A percentile compares a stretch with the other conserved stretches of the same genome.
These are phyloP conservation scores for Xanthia icteritia DNA, from an alignment of 2,888 invertebrate genomes.

Conservation along the genomic window DNA sequence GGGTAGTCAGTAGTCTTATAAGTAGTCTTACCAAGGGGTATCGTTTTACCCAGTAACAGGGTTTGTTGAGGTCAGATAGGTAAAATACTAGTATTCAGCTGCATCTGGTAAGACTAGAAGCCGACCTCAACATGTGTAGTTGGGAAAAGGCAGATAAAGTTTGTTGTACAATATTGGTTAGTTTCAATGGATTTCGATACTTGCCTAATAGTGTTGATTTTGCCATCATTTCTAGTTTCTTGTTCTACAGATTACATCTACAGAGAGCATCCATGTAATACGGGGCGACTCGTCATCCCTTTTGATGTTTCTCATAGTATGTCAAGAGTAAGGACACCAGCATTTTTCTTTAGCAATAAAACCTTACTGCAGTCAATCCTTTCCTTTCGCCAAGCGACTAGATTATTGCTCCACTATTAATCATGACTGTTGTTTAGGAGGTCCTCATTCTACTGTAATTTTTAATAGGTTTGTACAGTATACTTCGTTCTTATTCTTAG, in stretches of 20 bases:
- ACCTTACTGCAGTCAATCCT: not conserved
- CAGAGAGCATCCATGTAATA: no score
- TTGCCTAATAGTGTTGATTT: no score
- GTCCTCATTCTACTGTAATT: constrained; percentile 4
- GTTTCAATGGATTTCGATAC: no score
- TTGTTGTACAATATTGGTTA: not conserved
- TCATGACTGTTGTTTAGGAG: not conserved
- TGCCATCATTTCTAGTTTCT: no score
- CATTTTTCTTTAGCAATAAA: not conserved
- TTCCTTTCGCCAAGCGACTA: not conserved
- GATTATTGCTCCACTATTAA: not conserved
- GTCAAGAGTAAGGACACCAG: not conserved
- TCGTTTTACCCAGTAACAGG: not conserved
- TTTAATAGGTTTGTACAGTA: not conserved
- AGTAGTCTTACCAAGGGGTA: no score
- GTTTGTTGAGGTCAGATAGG: not conserved
- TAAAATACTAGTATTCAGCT: not conserved
- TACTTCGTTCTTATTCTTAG: constrained; percentile 9
- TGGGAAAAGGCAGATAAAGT: no score
- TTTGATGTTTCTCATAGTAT: not conserved
- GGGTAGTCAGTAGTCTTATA: no score
- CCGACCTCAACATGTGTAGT: not conserved
- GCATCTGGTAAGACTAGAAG: not conserved
- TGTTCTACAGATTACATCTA: no score
- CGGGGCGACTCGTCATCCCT: not conserved